Percentiles rank a stretch among this genome's conserved stretches.
Conservation (phyloP, 2,888 invertebrate genomes). For the Hirtodrosophila cameraria region DNA sequence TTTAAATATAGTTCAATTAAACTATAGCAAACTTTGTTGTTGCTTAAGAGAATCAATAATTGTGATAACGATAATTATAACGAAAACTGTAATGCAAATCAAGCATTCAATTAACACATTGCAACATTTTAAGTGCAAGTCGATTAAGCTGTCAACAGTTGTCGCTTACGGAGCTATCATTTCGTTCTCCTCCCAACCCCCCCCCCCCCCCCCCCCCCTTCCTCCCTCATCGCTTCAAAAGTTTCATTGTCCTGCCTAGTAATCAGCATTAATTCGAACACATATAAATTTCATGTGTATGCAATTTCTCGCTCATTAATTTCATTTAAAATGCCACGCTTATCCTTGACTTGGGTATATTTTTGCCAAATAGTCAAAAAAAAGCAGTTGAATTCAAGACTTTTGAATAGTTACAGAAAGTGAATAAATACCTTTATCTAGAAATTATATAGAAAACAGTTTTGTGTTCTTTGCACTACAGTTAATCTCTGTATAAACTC, state of each 20-base stretch:
- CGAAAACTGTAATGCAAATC: conserved; percentile 13
- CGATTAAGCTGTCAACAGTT: conserved; percentile 74
- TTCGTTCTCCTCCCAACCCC: neutral
- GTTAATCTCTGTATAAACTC: too few relatives aligned
- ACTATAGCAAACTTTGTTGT: too few relatives aligned
- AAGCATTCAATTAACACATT: conserved; percentile 68
- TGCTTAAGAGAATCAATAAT: too few relatives aligned
- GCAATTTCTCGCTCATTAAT: conserved; percentile 63
- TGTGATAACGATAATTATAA: neutral
- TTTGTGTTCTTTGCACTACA: too few relatives aligned
- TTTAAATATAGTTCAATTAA: too few relatives aligned
- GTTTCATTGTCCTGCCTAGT: conserved; percentile 14
- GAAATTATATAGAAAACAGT: too few relatives aligned
- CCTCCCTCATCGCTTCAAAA: neutral
- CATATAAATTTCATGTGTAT: conserved; percentile 41
- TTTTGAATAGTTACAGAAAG: too few relatives aligned
- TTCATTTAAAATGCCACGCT: conserved; percentile 33
- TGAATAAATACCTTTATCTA: too few relatives aligned
- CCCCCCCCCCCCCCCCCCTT: too few relatives aligned
- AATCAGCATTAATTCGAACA: conserved; percentile 51
- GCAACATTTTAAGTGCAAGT: conserved; percentile 63
- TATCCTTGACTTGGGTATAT: neutral
- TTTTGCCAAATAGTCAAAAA: neutral
- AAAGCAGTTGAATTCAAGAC: neutral
- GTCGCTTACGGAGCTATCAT: conserved; percentile 22